Evolutionary conservation across 2,113 vertebrate species (phyloP).

Genomic region (Cyrtonyx montezumae): DNA sequence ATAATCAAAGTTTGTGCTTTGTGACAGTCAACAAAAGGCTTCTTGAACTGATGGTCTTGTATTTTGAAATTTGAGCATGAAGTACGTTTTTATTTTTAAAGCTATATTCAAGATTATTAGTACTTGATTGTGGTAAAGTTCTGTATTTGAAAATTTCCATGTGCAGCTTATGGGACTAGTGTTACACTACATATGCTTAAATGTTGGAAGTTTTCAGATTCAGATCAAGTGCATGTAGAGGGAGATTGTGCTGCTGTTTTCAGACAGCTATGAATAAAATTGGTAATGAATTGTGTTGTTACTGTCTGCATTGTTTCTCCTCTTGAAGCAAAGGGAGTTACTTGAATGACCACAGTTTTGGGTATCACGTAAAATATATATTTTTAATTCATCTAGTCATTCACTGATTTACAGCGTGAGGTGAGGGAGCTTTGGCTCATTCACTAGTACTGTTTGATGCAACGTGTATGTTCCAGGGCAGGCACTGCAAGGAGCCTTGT

Average conservation of each 20-base stretch:
- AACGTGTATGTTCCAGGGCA: not conserved
- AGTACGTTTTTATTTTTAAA: not conserved
- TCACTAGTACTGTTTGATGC: fast-evolving
- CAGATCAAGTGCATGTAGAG: fast-evolving
- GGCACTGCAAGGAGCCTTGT: not conserved
- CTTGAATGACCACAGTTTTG: not conserved
- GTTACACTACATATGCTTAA: fast-evolving
- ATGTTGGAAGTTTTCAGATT: not conserved
- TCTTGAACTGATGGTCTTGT: not conserved
- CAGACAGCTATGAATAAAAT: not conserved
- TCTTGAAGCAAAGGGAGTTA: not conserved
- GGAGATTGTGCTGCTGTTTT: not conserved
- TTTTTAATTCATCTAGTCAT: not conserved
- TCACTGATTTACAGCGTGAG: not conserved
- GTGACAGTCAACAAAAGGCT: not conserved
- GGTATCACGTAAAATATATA: not conserved
- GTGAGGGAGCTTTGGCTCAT: not conserved
- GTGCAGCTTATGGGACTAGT: not conserved
- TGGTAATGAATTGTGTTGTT: fast-evolving
- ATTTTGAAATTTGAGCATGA: not conserved
- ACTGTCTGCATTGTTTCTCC: not conserved
- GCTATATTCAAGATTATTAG: not conserved
- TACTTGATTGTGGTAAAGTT: not conserved
- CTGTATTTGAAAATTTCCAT: not conserved
- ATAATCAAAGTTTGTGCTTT: not conserved